phyloP scores from a whole-genome alignment of 2,113 vertebrate genomes.

The Perca fluviatilis region DNA sequence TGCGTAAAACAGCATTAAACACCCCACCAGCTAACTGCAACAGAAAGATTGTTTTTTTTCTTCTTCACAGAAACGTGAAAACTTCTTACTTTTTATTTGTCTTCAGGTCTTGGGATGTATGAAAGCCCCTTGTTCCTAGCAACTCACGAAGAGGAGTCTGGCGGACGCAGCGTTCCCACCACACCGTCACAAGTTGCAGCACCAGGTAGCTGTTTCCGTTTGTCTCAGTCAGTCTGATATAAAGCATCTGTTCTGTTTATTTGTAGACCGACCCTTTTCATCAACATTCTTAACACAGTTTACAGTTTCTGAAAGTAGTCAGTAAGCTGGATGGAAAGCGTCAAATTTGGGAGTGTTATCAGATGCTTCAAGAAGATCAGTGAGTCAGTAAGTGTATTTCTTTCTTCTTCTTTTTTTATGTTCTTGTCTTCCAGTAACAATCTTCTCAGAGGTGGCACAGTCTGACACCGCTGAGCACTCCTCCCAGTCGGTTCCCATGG shows the following conservation, averaged over 20 bases:
- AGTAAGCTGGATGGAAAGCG: not conserved
- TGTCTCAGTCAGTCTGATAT: not conserved
- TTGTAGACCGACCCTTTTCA: not conserved
- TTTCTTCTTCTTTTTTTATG: not conserved
- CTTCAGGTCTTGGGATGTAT: conserved; percentile 93
- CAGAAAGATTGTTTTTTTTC: not conserved
- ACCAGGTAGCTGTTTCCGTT: conserved; percentile 82
- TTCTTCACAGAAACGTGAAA: not conserved
- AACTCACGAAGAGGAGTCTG: conserved; percentile 92
- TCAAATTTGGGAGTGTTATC: not conserved
- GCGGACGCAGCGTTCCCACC: conserved; percentile 93
- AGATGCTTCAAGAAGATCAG: rapidly evolving
- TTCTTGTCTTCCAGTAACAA: conserved; percentile 77
- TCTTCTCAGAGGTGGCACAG: conserved; percentile 89
- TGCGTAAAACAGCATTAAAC: not conserved
- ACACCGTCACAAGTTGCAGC: conserved; percentile 90
- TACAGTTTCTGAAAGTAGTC: not conserved
- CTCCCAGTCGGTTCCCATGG: conserved; percentile 96
- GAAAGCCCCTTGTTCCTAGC: conserved; percentile 92
- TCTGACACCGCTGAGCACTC: conserved; percentile 90
- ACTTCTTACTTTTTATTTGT: not conserved
- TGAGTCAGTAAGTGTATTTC: not conserved
- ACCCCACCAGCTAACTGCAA: not conserved
- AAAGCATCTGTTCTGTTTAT: not conserved
- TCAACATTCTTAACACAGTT: not conserved